Evolutionary conservation across 2,888 invertebrate genomes (phyloP).

Genomic region (Deilephila elpenor): DNA sequence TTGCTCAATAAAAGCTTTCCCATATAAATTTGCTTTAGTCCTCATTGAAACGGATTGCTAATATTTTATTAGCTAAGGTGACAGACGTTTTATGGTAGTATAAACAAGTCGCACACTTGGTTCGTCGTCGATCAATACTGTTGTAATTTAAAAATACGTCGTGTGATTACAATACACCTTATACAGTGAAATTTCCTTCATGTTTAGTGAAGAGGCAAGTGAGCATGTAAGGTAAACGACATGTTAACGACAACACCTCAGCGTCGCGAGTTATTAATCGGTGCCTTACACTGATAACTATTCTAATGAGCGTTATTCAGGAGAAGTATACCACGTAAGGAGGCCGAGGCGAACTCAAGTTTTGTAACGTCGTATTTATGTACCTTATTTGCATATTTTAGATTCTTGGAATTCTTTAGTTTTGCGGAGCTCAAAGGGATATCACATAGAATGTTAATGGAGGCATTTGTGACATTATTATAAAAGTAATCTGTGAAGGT

Average conservation of each 20-base stretch:
- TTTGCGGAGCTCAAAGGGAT: neutral
- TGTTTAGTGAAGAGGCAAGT: constrained; percentile 53
- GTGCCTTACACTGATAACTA: constrained; percentile 80
- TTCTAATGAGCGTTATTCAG: constrained; percentile 79
- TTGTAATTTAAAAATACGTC: neutral
- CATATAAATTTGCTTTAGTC: neutral
- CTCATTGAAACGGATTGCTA: neutral
- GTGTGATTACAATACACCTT: constrained; percentile 26
- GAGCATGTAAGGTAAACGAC: constrained; percentile 79
- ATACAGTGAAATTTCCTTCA: constrained; percentile 60
- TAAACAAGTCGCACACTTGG: neutral
- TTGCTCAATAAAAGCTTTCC: neutral
- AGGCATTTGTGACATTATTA: too few relatives aligned
- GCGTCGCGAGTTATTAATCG: constrained; percentile 79
- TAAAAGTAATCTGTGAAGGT: too few relatives aligned
- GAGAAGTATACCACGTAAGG: constrained; percentile 68
- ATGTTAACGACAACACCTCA: constrained; percentile 75
- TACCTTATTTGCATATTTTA: constrained; percentile 21
- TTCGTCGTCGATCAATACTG: neutral
- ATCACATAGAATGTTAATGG: too few relatives aligned
- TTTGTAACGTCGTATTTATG: constrained; percentile 54
- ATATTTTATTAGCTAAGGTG: neutral
- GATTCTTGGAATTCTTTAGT: constrained; percentile 8
- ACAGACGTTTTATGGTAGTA: neutral
- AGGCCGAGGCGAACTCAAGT: constrained; percentile 77